phyloP scores from a whole-genome alignment of 2,113 vertebrate species.

The Dipodomys stephensi region DNA sequence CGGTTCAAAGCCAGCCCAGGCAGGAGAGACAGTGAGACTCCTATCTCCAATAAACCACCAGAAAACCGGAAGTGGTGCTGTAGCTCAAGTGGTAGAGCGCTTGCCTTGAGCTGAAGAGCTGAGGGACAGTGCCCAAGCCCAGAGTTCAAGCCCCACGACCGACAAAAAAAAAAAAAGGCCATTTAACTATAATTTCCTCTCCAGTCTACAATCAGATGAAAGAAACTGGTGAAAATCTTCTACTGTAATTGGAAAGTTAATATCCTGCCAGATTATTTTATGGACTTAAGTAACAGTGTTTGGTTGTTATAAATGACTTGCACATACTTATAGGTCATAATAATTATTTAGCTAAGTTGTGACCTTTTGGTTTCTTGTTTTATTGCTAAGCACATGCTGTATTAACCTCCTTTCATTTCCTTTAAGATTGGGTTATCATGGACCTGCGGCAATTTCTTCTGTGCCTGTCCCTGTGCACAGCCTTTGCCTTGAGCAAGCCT shows the following conservation, averaged over 20 bases:
- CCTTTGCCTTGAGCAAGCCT: conserved; percentile 90
- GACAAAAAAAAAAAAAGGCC: no score
- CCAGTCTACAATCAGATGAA: background rate
- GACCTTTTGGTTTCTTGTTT: conserved; percentile 41
- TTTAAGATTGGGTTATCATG: conserved; percentile 81
- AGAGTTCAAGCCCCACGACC: no score
- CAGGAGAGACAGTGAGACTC: no score
- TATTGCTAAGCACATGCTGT: background rate
- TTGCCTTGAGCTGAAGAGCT: no score
- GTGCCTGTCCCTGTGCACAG: conserved; percentile 88
- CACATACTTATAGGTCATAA: background rate
- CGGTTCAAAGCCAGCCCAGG: no score
- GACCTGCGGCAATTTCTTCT: conserved; percentile 87
- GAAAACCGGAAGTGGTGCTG: no score
- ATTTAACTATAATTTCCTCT: conserved; percentile 42
- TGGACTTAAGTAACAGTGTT: conserved; percentile 35
- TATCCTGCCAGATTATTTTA: background rate
- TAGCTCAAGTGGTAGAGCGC: no score
- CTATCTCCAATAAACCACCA: no score
- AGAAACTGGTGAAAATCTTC: conserved; percentile 40
- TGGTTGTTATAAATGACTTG: background rate
- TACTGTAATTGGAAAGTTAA: background rate
- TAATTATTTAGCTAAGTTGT: background rate
- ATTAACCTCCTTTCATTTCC: conserved; percentile 38
- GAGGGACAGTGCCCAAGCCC: no score